These are phyloP conservation scores for Vanacampus margaritifer DNA, from an alignment of 2,113 vertebrate species.

Conservation along the genomic window DNA sequence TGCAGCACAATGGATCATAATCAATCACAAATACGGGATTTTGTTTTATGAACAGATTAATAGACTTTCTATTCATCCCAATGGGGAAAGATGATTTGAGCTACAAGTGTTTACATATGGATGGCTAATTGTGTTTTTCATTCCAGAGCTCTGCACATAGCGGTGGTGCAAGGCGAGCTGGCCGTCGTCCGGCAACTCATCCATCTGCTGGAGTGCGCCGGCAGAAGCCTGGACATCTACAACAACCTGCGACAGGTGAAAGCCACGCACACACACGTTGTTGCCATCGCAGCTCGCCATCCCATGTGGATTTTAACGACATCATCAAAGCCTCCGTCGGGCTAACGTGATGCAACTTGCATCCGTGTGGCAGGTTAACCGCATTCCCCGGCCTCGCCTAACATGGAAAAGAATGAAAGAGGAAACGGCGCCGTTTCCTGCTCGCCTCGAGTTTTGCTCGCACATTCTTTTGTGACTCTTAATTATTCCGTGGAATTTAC, in stretches of 20 bases:
- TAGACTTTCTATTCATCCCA: too few species aligned
- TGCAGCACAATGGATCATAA: too few species aligned
- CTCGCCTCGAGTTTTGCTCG: conserved; percentile 27
- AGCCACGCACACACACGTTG: conserved; percentile 1
- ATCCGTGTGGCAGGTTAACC: not conserved
- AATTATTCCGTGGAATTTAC: conserved; percentile 49
- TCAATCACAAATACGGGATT: too few species aligned
- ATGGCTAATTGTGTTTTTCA: conserved; percentile 22
- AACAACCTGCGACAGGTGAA: conserved; percentile 87
- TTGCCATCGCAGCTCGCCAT: not conserved
- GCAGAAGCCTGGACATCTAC: conserved; percentile 74
- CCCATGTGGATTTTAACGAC: not conserved
- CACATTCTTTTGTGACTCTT: conserved; percentile 30
- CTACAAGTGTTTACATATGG: not conserved
- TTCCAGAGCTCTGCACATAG: conserved; percentile 84
- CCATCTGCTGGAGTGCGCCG: conserved; percentile 62
- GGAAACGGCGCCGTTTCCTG: conserved; percentile 59
- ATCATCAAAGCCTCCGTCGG: not conserved
- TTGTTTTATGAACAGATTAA: too few species aligned
- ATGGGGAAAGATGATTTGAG: too few species aligned
- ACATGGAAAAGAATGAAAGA: conserved; percentile 59
- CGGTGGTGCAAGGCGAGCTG: conserved; percentile 78
- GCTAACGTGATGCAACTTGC: conserved; percentile 14
- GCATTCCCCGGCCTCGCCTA: conserved; percentile 21
- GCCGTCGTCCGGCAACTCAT: conserved; percentile 62